Conservation (phyloP, 2,888 invertebrate species). For the Hedychridium roseum region DNA sequence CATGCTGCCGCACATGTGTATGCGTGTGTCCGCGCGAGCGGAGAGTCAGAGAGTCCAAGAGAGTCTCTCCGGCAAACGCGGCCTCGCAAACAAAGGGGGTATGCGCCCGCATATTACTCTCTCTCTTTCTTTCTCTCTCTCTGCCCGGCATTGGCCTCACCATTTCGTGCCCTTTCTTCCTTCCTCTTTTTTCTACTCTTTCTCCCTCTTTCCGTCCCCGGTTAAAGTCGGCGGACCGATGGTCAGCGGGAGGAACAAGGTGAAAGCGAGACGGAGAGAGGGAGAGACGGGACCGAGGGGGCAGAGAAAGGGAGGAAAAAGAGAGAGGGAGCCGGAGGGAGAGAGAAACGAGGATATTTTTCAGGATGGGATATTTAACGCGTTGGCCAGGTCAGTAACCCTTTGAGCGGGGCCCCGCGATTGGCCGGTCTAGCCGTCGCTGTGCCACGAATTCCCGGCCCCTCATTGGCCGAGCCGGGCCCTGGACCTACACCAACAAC, state of each 20-base stretch:
- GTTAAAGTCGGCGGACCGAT: too few relatives aligned
- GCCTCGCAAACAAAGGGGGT: slow-evolving; percentile 59
- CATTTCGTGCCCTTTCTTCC: slow-evolving; percentile 9
- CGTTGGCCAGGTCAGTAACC: slow-evolving; percentile 62
- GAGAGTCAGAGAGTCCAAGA: slow-evolving; percentile 22
- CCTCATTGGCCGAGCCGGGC: slow-evolving; percentile 61
- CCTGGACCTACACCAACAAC: slow-evolving; percentile 62
- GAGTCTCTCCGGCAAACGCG: slow-evolving; percentile 39
- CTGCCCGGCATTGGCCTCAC: slow-evolving; percentile 3
- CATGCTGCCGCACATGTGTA: slow-evolving; percentile 39
- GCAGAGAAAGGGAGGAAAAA: slow-evolving; percentile 17
- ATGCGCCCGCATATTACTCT: slow-evolving; percentile 43
- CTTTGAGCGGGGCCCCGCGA: slow-evolving; percentile 53
- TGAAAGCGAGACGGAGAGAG: slow-evolving; percentile 18
- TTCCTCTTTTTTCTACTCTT: slow-evolving; percentile 26
- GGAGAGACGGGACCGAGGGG: slow-evolving; percentile 18
- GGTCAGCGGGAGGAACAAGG: too few relatives aligned
- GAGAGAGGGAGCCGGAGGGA: slow-evolving; percentile 31
- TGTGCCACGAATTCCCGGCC: slow-evolving; percentile 59
- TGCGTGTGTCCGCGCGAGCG: slow-evolving; percentile 35
- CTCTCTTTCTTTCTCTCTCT: slow-evolving; percentile 11
- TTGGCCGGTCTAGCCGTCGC: slow-evolving; percentile 54
- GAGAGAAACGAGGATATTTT: slow-evolving; percentile 55
- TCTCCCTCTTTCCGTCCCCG: too few relatives aligned
- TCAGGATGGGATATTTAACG: slow-evolving; percentile 64